Evolutionary conservation across 2,797 vertebrate species (phyloP).

Genomic region (Microchirus variegatus): DNA sequence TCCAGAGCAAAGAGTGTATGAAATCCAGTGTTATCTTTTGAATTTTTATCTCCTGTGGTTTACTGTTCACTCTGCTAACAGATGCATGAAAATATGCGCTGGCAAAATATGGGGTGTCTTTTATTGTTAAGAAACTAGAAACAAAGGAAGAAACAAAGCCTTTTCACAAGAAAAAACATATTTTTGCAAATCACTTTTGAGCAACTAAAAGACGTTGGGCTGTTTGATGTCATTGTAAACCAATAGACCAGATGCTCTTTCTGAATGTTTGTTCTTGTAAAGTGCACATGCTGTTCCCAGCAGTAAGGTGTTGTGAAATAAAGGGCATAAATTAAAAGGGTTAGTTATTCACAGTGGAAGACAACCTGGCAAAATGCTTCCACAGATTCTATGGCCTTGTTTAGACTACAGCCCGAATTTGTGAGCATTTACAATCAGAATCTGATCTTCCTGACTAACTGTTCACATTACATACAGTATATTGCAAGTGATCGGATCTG

Average conservation of each 20-base stretch:
- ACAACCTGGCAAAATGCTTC: no score
- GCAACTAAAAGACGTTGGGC: not conserved
- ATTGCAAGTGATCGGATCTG: no score
- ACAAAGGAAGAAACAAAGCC: no score
- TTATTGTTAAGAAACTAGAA: not conserved
- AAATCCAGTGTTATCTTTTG: not conserved
- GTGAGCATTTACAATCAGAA: no score
- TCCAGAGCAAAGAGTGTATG: not conserved
- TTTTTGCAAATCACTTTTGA: not conserved
- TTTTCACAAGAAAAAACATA: not conserved
- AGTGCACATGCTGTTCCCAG: not conserved
- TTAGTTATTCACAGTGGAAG: no score
- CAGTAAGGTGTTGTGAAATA: not conserved
- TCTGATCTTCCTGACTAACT: no score
- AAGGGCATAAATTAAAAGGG: slow-evolving; percentile 5
- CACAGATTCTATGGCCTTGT: no score
- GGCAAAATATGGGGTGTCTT: not conserved
- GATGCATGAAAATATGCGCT: not conserved
- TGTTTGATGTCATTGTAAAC: slow-evolving; percentile 3
- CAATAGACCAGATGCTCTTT: not conserved
- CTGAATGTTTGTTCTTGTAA: slow-evolving; percentile 1
- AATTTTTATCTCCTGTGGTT: not conserved
- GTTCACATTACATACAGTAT: no score
- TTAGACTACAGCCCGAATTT: no score
- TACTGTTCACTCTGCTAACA: not conserved